Conservation (phyloP, 2,888 invertebrate genomes). For the Clusia tigrina region DNA sequence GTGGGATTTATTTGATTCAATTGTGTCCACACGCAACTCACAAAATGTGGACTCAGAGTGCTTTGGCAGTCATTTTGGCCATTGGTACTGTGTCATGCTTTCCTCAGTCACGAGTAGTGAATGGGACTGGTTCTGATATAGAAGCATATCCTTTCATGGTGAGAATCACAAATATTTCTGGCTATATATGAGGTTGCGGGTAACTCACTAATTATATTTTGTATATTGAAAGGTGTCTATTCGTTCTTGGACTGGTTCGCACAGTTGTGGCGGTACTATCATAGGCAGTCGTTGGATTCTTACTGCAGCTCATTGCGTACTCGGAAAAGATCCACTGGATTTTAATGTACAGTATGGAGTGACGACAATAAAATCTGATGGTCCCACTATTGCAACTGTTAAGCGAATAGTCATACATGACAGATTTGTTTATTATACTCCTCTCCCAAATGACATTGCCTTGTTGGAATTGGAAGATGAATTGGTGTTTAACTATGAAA, state of each 20-base stretch:
- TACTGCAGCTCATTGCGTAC: conserved; percentile 58
- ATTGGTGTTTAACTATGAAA: conserved; percentile 47
- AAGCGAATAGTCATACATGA: conserved; percentile 57
- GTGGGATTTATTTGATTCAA: too few species aligned
- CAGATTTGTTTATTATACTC: conserved; percentile 42
- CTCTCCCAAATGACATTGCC: conserved; percentile 63
- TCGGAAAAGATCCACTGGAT: conserved; percentile 19
- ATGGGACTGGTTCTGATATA: too few species aligned
- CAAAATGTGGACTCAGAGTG: too few species aligned
- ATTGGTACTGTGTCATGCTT: too few species aligned
- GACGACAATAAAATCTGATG: conserved; percentile 38
- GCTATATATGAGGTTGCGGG: too few species aligned
- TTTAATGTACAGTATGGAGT: conserved; percentile 51
- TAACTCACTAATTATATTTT: too few species aligned
- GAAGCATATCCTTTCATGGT: too few species aligned
- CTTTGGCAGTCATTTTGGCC: too few species aligned
- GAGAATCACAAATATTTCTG: not conserved
- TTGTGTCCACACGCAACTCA: too few species aligned
- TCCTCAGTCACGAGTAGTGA: too few species aligned
- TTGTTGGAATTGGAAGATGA: conserved; percentile 55
- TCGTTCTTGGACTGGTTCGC: conserved; percentile 45
- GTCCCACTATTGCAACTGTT: conserved; percentile 48
- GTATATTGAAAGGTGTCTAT: conserved; percentile 50
- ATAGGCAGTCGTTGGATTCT: conserved; percentile 46
- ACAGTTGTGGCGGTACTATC: conserved; percentile 53